These are phyloP conservation scores for Morphnarchus princeps DNA, from an alignment of 2,113 vertebrate species.

Conservation along the genomic window DNA sequence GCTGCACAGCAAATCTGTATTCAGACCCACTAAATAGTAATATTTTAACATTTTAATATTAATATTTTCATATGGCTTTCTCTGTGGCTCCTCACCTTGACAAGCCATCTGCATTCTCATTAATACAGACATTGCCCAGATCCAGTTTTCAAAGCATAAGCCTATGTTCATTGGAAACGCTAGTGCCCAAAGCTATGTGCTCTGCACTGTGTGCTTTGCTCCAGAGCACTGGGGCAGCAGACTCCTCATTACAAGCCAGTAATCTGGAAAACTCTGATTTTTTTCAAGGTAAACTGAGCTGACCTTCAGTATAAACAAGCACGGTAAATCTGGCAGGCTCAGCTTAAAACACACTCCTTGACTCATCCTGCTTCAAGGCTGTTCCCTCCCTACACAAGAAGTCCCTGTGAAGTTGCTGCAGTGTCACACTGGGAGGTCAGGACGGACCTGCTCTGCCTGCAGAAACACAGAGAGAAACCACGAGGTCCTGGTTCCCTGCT, in stretches of 20 bases:
- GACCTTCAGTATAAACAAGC: not conserved
- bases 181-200: not conserved
- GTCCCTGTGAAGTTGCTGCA: not conserved
- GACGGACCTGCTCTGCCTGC: not conserved
- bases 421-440: not conserved
- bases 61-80: not conserved
- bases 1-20: not conserved
- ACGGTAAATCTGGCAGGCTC: not conserved
- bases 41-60: not conserved
- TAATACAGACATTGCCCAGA: not conserved
- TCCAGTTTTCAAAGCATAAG: not conserved
- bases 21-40: not conserved
- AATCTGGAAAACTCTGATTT: not conserved
- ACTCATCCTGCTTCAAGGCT: not conserved
- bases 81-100: not conserved
- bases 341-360: not conserved
- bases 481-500: not conserved
- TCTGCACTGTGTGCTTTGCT: not conserved
- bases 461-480: not conserved
- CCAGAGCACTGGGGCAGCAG: not conserved
- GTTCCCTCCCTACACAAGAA: not conserved
- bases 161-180: fast-evolving
- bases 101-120: not conserved
- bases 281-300: not conserved
- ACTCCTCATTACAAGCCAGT: not conserved